Base-by-base conservation (phyloP, 1,140 invertebrate genomes). In the Lepidurus packardi region DNA sequence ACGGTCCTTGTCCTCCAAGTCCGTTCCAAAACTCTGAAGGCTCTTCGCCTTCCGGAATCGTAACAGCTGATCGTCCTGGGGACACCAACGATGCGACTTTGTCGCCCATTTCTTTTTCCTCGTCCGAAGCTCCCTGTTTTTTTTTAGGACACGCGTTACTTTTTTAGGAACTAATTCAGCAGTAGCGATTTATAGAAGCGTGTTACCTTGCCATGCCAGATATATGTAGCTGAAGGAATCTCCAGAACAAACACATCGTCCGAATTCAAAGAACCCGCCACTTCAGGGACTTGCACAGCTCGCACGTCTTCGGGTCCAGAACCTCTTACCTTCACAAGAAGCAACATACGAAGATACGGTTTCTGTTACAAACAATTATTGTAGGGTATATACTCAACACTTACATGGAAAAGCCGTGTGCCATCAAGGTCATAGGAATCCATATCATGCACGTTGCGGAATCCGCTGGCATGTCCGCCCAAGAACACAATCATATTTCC, bases 11-110 rank as follows among this genome's bases (percentile, higher is more conserved):
- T 34, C 91, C 91, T 83, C 91, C 92, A 3, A 94, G 82, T 16
- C 88, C 86, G 11, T 87, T 85, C 93, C 92, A 94, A 85, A 94
- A 94, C 21, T 89, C 90, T 1, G 89, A 87, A 34, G 90, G 87
- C 81, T 94, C 93, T 2, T 89, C 88, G 1, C 90, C 92, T 84
- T 94, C 92, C 77, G 88, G 84, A 0, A 93, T 82, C 11, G 85
- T 83, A 41, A 85, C 84, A 1, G 87, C 43, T 3, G 87, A 86
- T 9, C 86, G 85, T 73, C 88, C 88, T 9, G 88, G 88, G 9
- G 88, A 87, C 1, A 91, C 86, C n/a, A 85, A 79, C 7, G 83
- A 81, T 8, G 88, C 85, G 73, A 91, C 87, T 7, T 84, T 84
- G 75, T 84, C 81, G 0, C 89, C 91, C 79, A 90, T 89, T 47